phyloP scores from a whole-genome alignment of 2,113 vertebrate species.

The Syrmaticus mikado region DNA sequence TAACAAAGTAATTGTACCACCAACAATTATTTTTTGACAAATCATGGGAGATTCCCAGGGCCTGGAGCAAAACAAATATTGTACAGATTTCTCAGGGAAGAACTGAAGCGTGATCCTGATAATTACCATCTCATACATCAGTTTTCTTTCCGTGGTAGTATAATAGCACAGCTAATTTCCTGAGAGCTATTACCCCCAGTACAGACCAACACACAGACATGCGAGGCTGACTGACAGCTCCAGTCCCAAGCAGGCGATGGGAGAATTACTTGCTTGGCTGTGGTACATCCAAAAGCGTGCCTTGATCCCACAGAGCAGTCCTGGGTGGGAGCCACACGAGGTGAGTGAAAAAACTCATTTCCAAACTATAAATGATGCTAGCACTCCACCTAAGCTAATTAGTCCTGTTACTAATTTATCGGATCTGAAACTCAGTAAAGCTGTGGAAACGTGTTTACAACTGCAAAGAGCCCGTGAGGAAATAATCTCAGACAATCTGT shows the following conservation, averaged over 20 bases:
- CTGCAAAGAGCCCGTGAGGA: accelerated
- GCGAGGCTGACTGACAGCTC: background rate
- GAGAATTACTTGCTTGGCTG: accelerated
- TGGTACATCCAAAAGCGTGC: accelerated
- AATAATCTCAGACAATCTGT: background rate
- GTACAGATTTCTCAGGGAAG: conserved; percentile 38
- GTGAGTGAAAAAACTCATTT: background rate
- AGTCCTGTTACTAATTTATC: background rate
- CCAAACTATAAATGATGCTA: background rate
- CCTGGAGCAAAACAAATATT: conserved; percentile 63
- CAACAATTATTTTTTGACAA: conserved; percentile 65
- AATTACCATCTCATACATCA: conserved; percentile 33
- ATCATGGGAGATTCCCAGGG: conserved; percentile 62
- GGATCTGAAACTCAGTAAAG: background rate
- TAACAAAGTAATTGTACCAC: conserved; percentile 49
- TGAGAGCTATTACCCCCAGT: background rate
- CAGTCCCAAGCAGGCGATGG: background rate
- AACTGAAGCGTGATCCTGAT: conserved; percentile 4
- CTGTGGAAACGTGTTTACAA: background rate
- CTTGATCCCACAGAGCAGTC: background rate
- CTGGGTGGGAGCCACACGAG: background rate
- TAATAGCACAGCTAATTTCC: conserved; percentile 2
- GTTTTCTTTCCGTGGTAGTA: conserved; percentile 20
- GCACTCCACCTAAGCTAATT: background rate
- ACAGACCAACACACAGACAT: background rate